Percentiles rank a stretch among this genome's conserved stretches.
phyloP scores from a whole-genome alignment of 2,797 vertebrate species.

The Mormyrus hasselquistii region DNA sequence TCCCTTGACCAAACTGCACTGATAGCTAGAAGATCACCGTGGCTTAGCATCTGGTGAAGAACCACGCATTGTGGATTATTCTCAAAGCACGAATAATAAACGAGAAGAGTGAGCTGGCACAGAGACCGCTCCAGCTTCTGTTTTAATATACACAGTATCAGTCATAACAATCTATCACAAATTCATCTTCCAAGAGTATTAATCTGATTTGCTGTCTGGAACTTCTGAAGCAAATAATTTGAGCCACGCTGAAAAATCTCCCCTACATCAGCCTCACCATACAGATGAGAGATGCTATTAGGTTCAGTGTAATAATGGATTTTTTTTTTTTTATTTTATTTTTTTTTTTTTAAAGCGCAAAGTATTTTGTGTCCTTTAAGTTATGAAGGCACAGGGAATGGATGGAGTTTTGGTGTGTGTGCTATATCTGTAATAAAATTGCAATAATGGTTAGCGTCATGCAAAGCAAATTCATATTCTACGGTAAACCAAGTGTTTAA shows the following conservation, averaged over 20 bases:
- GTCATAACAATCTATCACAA: conserved; percentile 25
- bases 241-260: background rate
- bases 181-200: conserved; percentile 26
- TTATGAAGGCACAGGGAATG: background rate
- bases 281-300: conserved; percentile 16
- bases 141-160: conserved; percentile 6
- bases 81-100: background rate
- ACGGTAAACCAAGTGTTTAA: background rate
- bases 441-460: background rate
- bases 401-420: background rate
- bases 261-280: background rate
- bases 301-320: conserved; percentile 4
- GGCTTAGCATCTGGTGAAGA: background rate
- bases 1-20: background rate
- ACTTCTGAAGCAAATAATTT: conserved; percentile 17
- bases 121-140: background rate
- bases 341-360: background rate
- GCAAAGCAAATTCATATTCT: background rate
- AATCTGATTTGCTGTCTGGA: conserved; percentile 18
- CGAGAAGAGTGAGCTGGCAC: background rate
- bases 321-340: background rate
- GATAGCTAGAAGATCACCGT: background rate
- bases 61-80: background rate
- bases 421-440: background rate
- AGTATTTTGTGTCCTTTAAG: background rate